Base-by-base conservation (phyloP, 1,140 invertebrate genomes). In the Armadillidium nasatum region DNA sequence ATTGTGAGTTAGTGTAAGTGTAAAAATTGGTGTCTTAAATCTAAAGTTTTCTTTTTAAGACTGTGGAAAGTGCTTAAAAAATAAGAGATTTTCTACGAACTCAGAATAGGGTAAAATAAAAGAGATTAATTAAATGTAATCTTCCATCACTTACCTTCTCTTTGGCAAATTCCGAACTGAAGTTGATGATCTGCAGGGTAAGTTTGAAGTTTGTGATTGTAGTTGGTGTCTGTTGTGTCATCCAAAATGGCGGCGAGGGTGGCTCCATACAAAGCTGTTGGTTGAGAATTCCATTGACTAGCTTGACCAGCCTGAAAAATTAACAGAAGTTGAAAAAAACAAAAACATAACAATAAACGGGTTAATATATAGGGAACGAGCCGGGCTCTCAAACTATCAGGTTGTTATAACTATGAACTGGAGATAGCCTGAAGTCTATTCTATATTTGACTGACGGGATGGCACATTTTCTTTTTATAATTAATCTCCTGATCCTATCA, bases 91-190 rank as follows among this genome's bases (percentile, higher is more conserved):
- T 22, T 11, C 19, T 10, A 15, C 23, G n/a, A 23, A 66, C 13
- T 22, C 13, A 19, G 13, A 3, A n/a, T 60, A 60, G 1, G 54
- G 1, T 60, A 66, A 13, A 68, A 1, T 43, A 2, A 44, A 44
- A 74, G 6, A 13, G 19, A 68, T 4, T 43, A 7, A 44, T 13
- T 6, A 33, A 33, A 3, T 33, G 33, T 6, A 33, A 33, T 33
- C 6, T 21, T 10, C 10, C 4, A 44, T 11, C 15, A 71, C 77
- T 7, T 46, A 81, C 80, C 78, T 45, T 67, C 71, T 73, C 78
- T 78, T 54, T 81, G 76, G 46, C 80, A 81, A 74, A 81, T 78
- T 74, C 76, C 77, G 78, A 77, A 81, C 80, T 79, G 78, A 72
- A 81, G 78, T 23, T 74, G 68, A 76, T 81, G 80, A 43, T 80